phyloP scores from a whole-genome alignment of 2,113 vertebrate species.

The Trogon surrucura region DNA sequence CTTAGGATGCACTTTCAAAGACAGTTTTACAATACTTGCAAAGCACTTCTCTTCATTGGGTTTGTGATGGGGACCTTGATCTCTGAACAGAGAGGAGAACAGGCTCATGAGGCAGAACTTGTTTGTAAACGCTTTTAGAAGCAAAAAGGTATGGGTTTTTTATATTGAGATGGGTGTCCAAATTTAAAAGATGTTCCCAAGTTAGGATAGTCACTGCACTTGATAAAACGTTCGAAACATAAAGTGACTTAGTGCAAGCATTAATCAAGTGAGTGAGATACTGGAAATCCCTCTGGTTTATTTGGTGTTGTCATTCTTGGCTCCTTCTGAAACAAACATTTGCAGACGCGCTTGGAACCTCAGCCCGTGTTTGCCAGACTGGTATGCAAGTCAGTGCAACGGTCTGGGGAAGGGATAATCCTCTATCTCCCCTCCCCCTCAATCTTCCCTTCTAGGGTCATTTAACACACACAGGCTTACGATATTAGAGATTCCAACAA shows the following conservation, averaged over 20 bases:
- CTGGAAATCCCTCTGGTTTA: constrained; percentile 56
- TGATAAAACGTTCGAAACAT: neutral
- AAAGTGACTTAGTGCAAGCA: neutral
- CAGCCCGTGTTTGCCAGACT: constrained; percentile 40
- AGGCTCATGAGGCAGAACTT: neutral
- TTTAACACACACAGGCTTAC: constrained; percentile 72
- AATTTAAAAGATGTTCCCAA: neutral
- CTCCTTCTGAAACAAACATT: constrained; percentile 59
- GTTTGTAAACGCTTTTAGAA: neutral
- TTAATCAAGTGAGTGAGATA: constrained; percentile 46
- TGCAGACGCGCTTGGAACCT: constrained; percentile 54
- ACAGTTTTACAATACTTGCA: neutral
- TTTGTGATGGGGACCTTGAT: neutral
- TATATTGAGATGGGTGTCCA: neutral
- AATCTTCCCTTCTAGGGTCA: constrained; percentile 69
- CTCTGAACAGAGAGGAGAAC: neutral
- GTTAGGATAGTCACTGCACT: neutral
- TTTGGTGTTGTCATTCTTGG: constrained; percentile 58
- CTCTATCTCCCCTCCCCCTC: constrained; percentile 47
- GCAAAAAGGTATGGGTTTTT: neutral
- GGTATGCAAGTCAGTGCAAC: constrained; percentile 62
- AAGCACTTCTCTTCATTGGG: neutral
- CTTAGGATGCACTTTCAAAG: neutral
- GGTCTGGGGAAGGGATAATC: constrained; percentile 70
- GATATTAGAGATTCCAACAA: constrained; percentile 83